Base-by-base conservation (phyloP, 1,140 invertebrate species). In the Thaumetopoea pityocampa region DNA sequence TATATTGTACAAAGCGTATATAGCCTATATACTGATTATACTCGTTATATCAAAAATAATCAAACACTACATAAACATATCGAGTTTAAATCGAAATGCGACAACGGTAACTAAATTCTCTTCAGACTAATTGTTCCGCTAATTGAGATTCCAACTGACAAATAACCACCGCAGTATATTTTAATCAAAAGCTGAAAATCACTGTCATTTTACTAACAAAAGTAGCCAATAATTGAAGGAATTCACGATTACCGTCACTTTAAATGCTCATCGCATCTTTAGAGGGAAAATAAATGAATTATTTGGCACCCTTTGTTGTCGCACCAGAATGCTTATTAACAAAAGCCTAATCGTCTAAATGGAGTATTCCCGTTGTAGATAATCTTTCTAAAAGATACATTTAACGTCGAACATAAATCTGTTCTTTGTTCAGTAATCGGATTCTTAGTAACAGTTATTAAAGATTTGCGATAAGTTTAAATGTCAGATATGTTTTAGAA, bases 261-360 rank as follows among this genome's bases (percentile, higher is more conserved):
- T 37, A 23, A 42, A 27, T 32, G 40, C 36, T 49, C 22, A 50
- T 43, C 34, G 22, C 23, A 33, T 50, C 47, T 43, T 37, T 20
- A 46, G 27, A 48, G 37, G 43, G 35, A 52, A 43, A 44, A 56
- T 56, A 60, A 63, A 67, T 50, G 59, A 63, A 60, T 63, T 67
- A 63, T 67, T 67, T 67, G 56, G 63, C 63, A 67, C 51, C 54
- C 38, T 63, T 67, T 62, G 58, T 61, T 52, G 32, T 30, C 19
- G 30, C 43, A 40, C 30, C 37, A 17, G 48, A 47, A 37, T 33
- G 44, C 50, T 63, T 59, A 63, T 67, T 60, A 67, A 60, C 56
- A 58, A 67, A 64, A 51, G 52, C 53, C 57, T 67, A 63, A 67
- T 58, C 59, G 53, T 45, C 42, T 46, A 52, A 67, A 67, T 61